A percentile compares a stretch with the other conserved stretches of the same genome.
These are phyloP conservation scores for Drosophila lowei DNA, from an alignment of 1,140 invertebrate species.

Conservation along the genomic window DNA sequence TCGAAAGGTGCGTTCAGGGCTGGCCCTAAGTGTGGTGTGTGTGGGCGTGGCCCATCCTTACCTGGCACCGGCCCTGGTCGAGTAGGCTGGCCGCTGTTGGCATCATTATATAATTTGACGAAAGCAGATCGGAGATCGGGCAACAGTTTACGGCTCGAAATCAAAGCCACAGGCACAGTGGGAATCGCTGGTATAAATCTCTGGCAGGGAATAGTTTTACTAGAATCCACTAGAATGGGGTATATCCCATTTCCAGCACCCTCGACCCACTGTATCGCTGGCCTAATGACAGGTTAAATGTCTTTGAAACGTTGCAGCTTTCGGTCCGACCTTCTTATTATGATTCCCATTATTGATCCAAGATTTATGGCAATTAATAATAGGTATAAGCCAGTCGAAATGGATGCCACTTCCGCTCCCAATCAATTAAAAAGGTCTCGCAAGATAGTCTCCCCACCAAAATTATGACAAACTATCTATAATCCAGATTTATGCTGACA, in stretches of 20 bases:
- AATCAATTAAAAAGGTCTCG: conserved; percentile 62
- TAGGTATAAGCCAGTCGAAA: conserved; percentile 61
- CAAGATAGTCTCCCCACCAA: conserved; percentile 10
- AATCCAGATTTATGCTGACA: conserved; percentile 73
- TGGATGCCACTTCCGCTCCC: conserved; percentile 71
- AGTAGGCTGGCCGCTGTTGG: conserved; percentile 60
- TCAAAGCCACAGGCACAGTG: conserved; percentile 35
- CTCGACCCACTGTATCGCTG: conserved; percentile 11
- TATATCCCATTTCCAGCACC: no score
- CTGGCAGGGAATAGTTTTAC: no score
- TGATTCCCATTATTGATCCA: conserved; percentile 65
- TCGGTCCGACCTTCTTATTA: conserved; percentile 29
- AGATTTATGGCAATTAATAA: conserved; percentile 83
- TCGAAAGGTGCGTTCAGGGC: conserved; percentile 44
- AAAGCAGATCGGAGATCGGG: conserved; percentile 43
- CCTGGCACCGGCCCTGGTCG: conserved; percentile 6
- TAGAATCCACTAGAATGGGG: no score
- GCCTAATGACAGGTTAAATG: conserved; percentile 51
- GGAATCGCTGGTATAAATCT: not conserved
- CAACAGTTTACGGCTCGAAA: conserved; percentile 28
- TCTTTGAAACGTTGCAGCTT: conserved; percentile 65
- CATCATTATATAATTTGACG: conserved; percentile 80
- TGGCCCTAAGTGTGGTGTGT: conserved; percentile 8
- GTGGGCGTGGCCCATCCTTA: conserved; percentile 53
- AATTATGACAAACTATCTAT: conserved; percentile 69